These are phyloP conservation scores for Porphyrio hochstetteri DNA, from an alignment of 2,113 vertebrate genomes.

Conservation along the genomic window DNA sequence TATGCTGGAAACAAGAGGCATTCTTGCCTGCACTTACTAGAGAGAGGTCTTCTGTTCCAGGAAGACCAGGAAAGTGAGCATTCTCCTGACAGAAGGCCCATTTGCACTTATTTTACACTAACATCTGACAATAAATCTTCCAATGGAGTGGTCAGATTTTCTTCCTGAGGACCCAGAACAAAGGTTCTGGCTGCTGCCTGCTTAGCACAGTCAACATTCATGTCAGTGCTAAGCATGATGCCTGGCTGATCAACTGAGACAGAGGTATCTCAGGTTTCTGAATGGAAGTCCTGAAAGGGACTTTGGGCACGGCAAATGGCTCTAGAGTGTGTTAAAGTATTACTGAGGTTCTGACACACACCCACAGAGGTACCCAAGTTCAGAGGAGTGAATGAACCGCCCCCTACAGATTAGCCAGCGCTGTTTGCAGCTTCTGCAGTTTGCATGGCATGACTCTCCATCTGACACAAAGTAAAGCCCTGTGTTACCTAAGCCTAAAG, in stretches of 20 bases:
- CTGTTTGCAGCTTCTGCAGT: background rate
- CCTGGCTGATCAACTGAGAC: background rate
- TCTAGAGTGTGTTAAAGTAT: background rate
- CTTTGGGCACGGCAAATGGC: fast-evolving
- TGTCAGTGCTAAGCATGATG: background rate
- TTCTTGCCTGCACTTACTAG: background rate
- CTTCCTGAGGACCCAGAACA: background rate
- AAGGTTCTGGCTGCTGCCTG: background rate
- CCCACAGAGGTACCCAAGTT: background rate
- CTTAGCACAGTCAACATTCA: background rate
- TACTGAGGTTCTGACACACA: background rate
- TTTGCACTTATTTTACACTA: background rate
- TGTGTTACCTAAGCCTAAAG: background rate
- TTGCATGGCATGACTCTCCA: fast-evolving
- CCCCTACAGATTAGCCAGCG: background rate
- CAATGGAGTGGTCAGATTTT: background rate
- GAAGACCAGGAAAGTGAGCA: background rate
- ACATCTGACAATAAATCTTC: background rate
- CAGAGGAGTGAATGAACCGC: background rate
- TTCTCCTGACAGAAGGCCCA: background rate
- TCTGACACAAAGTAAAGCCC: background rate
- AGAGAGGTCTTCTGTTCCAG: background rate
- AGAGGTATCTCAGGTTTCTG: background rate
- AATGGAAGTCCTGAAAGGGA: background rate
- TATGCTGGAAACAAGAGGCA: fast-evolving